phyloP scores from a whole-genome alignment of 2,888 invertebrate genomes.

The Drosophila robusta region DNA sequence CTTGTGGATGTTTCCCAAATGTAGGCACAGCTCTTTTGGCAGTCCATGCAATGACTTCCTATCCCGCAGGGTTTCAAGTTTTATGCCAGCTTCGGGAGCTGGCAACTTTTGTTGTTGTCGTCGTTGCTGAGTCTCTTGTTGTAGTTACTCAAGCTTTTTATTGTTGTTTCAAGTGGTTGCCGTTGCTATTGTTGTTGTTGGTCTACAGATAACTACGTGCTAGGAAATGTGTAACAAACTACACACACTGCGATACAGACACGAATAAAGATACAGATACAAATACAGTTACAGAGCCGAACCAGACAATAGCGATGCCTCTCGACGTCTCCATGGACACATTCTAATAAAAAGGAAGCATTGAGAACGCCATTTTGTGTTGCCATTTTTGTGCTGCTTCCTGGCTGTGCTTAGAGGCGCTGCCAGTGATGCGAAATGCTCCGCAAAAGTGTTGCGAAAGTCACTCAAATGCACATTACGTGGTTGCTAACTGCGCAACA shows the following conservation, averaged over 20 bases:
- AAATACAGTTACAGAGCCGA: conserved; percentile 20
- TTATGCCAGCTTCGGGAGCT: conserved; percentile 46
- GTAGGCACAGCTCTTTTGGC: conserved; percentile 41
- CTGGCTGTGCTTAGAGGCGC: conserved; percentile 2
- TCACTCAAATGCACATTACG: conserved; percentile 15
- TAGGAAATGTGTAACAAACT: conserved; percentile 79
- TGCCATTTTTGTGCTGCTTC: conserved; percentile 57
- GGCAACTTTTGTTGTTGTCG: conserved; percentile 22
- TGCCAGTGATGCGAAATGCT: conserved; percentile 58
- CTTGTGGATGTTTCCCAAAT: conserved; percentile 34
- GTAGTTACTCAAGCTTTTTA: conserved; percentile 71
- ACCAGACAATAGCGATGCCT: conserved; percentile 72
- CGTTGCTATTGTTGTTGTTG: conserved; percentile 35
- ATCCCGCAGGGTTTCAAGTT: conserved; percentile 53
- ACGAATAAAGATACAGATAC: conserved; percentile 38
- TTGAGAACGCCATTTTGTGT: conserved; percentile 70
- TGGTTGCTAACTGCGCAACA: conserved; percentile 2
- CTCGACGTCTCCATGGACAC: conserved; percentile 74
- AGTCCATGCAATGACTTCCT: conserved; percentile 36
- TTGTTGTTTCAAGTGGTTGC: conserved; percentile 75
- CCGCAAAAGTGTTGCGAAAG: conserved; percentile 29
- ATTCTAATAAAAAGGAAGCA: conserved; percentile 78
- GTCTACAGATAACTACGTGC: conserved; percentile 76
- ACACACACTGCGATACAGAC: conserved; percentile 46
- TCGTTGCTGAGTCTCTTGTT: conserved; percentile 11